phyloP scores from a whole-genome alignment of 2,113 vertebrate species.

The Muntiacus reevesi region DNA sequence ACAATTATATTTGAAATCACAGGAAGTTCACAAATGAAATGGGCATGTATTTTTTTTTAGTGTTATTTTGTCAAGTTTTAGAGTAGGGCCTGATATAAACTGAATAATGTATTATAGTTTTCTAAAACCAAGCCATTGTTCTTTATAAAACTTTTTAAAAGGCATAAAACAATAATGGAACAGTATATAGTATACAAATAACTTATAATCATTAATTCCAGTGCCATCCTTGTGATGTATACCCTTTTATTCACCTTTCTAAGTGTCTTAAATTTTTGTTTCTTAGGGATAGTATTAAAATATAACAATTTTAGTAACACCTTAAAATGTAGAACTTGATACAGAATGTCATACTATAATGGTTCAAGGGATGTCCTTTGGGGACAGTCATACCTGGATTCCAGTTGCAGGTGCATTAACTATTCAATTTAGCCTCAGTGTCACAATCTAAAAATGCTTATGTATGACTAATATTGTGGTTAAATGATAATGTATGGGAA shows the following conservation, averaged over 20 bases:
- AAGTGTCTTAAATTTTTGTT: not conserved
- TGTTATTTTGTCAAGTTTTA: not conserved
- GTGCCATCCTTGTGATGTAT: not conserved
- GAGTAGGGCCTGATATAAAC: not conserved
- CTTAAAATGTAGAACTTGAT: not conserved
- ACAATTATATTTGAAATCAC: not conserved
- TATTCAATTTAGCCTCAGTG: not conserved
- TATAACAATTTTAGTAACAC: not conserved
- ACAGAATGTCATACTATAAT: not conserved
- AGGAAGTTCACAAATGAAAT: not conserved
- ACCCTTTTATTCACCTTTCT: not conserved
- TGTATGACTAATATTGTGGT: not conserved
- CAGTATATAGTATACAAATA: not conserved
- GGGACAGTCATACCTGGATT: not conserved
- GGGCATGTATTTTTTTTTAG: not conserved
- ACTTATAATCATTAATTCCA: not conserved
- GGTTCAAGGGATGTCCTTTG: not conserved
- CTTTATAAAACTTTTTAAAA: not conserved
- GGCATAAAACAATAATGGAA: not conserved
- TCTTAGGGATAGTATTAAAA: not conserved
- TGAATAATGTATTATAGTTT: not conserved
- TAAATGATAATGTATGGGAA: not conserved
- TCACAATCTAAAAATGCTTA: not conserved
- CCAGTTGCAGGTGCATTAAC: not conserved
- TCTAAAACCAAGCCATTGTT: not conserved